phyloP scores from a whole-genome alignment of 2,113 vertebrate species.

The Setophaga petechia region DNA sequence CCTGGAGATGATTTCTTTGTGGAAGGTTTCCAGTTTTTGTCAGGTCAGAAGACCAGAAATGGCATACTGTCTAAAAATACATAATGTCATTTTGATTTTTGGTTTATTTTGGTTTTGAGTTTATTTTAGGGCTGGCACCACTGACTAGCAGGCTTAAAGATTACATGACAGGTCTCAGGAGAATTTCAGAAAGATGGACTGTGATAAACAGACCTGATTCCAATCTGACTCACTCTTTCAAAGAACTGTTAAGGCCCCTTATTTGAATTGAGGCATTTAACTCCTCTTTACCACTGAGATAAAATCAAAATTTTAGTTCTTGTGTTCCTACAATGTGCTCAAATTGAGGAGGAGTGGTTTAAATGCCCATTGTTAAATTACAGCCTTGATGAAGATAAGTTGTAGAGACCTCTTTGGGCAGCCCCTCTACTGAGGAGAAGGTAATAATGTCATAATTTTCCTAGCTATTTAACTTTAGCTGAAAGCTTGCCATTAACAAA shows the following conservation, averaged over 20 bases:
- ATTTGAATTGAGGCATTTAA: not conserved
- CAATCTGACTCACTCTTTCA: not conserved
- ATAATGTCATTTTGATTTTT: not conserved
- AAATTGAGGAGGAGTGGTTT: not conserved
- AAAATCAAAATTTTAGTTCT: not conserved
- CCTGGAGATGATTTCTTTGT: not conserved
- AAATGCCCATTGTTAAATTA: not conserved
- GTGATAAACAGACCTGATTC: not conserved
- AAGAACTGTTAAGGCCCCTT: not conserved
- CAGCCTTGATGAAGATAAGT: not conserved
- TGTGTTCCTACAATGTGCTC: not conserved
- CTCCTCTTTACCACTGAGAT: not conserved
- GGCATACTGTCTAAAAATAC: not conserved
- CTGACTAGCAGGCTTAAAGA: not conserved
- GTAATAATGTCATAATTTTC: not conserved
- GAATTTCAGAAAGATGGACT: not conserved
- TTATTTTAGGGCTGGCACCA: not conserved
- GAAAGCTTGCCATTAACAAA: not conserved
- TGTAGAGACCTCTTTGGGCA: not conserved
- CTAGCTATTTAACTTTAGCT: not conserved
- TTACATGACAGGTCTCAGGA: not conserved
- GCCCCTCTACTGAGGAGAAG: not conserved
- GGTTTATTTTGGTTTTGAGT: not conserved
- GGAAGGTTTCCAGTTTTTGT: not conserved
- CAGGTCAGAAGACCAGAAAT: not conserved